These are phyloP conservation scores for Hiodon alosoides DNA, from an alignment of 2,113 vertebrate species.

Conservation along the genomic window DNA sequence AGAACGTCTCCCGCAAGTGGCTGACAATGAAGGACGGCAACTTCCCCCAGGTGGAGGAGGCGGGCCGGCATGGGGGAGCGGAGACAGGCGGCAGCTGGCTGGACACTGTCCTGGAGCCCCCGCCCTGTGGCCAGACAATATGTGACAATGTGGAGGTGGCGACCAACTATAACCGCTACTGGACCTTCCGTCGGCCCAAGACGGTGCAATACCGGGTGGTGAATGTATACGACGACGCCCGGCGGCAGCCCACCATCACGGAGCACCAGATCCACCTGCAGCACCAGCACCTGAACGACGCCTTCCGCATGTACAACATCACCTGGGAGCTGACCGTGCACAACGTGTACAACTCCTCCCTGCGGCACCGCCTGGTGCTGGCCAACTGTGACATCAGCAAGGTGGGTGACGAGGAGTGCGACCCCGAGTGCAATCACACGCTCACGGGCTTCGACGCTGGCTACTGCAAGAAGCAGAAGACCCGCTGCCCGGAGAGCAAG, in stretches of 20 bases:
- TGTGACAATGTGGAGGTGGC: slow-evolving; percentile 88
- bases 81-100: slow-evolving; percentile 64
- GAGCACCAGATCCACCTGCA: slow-evolving; percentile 88
- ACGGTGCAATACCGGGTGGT: slow-evolving; percentile 86
- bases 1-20: slow-evolving; percentile 81
- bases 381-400: slow-evolving; percentile 96
- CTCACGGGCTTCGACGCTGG: slow-evolving; percentile 86
- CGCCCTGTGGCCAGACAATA: slow-evolving; percentile 86
- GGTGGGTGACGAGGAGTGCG: slow-evolving; percentile 81
- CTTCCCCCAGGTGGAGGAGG: slow-evolving; percentile 72
- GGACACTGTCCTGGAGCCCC: slow-evolving; percentile 81
- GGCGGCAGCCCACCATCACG: slow-evolving; percentile 77
- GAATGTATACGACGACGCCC: slow-evolving; percentile 77
- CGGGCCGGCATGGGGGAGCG: slow-evolving; percentile 50
- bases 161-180: slow-evolving; percentile 82
- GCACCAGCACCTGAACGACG: slow-evolving; percentile 84
- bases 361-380: slow-evolving; percentile 82
- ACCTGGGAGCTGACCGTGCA: slow-evolving; percentile 90
- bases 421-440: slow-evolving; percentile 91
- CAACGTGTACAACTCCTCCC: slow-evolving; percentile 83
- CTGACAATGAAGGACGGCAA: slow-evolving; percentile 84
- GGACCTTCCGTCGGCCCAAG: slow-evolving; percentile 78
- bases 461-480: slow-evolving; percentile 74
- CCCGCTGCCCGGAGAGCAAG: slow-evolving; percentile 68
- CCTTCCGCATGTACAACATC: slow-evolving; percentile 89